Evolutionary conservation across 2,888 invertebrate genomes (phyloP).

Genomic region (Cybosia mesomella): DNA sequence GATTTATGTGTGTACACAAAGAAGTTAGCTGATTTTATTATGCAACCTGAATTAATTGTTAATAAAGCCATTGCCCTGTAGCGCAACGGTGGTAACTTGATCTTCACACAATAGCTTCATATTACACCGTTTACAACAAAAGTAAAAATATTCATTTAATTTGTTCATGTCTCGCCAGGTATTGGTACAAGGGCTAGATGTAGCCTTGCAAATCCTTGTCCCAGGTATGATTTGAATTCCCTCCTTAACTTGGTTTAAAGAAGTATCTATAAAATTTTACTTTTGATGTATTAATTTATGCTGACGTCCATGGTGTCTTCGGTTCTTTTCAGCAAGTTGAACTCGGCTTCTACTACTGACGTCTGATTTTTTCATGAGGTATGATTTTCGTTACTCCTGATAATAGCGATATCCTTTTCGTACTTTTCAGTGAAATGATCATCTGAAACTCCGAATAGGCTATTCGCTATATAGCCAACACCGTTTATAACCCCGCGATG

Average conservation of each 20-base stretch:
- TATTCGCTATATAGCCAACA: constrained; percentile 31
- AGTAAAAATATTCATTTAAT: too few relatives aligned
- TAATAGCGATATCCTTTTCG: constrained; percentile 24
- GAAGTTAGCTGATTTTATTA: too few relatives aligned
- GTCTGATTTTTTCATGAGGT: constrained; percentile 20
- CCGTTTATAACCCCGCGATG: constrained; percentile 32
- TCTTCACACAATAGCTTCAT: not conserved
- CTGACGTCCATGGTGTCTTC: constrained; percentile 6
- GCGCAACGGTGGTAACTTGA: not conserved
- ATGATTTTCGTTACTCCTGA: constrained; percentile 18
- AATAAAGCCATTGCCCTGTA: not conserved
- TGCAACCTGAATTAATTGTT: not conserved
- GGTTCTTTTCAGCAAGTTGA: constrained; percentile 19
- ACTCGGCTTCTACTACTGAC: constrained; percentile 19
- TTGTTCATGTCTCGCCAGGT: too few relatives aligned
- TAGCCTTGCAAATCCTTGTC: too few relatives aligned
- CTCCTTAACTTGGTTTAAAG: not conserved
- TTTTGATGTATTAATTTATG: constrained; percentile 19
- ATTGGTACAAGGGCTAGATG: too few relatives aligned
- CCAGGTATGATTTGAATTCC: constrained; percentile 3
- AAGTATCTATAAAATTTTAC: not conserved
- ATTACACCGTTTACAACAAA: not conserved
- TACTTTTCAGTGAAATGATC: constrained; percentile 30
- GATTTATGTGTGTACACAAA: too few relatives aligned
- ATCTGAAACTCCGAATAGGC: constrained; percentile 35